Evolutionary conservation across 2,888 invertebrate genomes (phyloP), one percentile per base, ranked within the genome.

Genomic region (Theristus sp.): DNA sequence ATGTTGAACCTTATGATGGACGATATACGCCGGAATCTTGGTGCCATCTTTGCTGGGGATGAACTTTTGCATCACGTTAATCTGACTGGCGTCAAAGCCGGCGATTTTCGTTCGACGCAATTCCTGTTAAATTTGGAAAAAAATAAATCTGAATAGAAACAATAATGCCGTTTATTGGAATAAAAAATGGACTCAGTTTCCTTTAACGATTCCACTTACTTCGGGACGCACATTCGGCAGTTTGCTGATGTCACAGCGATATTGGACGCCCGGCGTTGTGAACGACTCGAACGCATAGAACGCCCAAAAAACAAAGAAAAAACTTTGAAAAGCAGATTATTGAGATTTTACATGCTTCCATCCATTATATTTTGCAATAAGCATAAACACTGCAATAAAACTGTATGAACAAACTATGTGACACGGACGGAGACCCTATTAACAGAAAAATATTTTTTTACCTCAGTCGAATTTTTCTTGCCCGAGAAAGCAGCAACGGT

Each of bases 221-320:
- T n/a, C n/a, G n/a, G n/a, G n/a, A n/a, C n/a, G n/a, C n/a, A n/a
- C n/a, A n/a, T n/a, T n/a, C n/a, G n/a, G n/a, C 49, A 62, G 31
- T 61, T 81, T 79, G 1, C 80, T 81, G 68, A 94, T 83, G 76
- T 93, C 87, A 64, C 86, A 85, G 66, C 82, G 84, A 76, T 87
- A 94, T 69, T 93, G 89, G 66, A 84, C 80, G 65, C 84, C 84
- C 28, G 96, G 94, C 59, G 86, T 85, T 58, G 94, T 81, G 79
- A 94, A 96, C 0, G 94, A 94, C 65, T 85, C 85, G 76, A 94
- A 93, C 71, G 85, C 84, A 76, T 87, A 93, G 78, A 94, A 96
- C 70, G 94, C 84, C 80, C 76, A 68, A 61, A 68, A 68, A 29
- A n/a, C n/a, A n/a, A n/a, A n/a, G n/a, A n/a, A n/a, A n/a, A n/a